A percentile compares a stretch with the other conserved stretches of the same genome.
Conservation (phyloP, 2,113 vertebrate genomes). For the Isurus oxyrinchus region DNA sequence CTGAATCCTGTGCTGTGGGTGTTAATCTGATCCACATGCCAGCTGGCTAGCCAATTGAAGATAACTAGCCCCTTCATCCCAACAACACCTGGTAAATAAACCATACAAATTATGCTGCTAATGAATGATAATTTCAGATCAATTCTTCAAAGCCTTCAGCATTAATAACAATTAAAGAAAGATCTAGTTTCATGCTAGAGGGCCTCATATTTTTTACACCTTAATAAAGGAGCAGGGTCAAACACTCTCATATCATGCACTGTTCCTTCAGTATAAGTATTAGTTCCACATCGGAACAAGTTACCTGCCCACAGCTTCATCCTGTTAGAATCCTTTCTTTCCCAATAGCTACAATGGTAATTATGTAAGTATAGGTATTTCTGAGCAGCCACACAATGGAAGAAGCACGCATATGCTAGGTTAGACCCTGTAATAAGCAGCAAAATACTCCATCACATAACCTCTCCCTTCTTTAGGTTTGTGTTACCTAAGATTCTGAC, state of each 20-base stretch:
- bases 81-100: neutral
- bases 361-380: slow-evolving; percentile 19
- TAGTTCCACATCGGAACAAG: neutral
- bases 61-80: neutral
- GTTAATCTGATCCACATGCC: neutral
- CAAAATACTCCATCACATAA: neutral
- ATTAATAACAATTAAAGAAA: slow-evolving; percentile 14
- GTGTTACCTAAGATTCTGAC: neutral
- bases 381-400: neutral
- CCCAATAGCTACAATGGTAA: neutral
- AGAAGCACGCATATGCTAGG: neutral
- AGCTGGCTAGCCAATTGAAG: neutral
- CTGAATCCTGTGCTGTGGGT: neutral
- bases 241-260: neutral
- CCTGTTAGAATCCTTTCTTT: neutral
- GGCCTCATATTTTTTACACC: neutral
- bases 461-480: neutral
- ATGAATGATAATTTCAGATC: slow-evolving; percentile 10
- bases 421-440: neutral
- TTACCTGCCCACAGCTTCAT: slow-evolving; percentile 15
- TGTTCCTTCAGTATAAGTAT: neutral
- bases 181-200: neutral
- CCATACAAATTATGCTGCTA: neutral
- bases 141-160: slow-evolving; percentile 5
- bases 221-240: neutral